These are phyloP conservation scores for Rhadina sibilatrix DNA, from an alignment of 2,113 vertebrate genomes.

Conservation along the genomic window DNA sequence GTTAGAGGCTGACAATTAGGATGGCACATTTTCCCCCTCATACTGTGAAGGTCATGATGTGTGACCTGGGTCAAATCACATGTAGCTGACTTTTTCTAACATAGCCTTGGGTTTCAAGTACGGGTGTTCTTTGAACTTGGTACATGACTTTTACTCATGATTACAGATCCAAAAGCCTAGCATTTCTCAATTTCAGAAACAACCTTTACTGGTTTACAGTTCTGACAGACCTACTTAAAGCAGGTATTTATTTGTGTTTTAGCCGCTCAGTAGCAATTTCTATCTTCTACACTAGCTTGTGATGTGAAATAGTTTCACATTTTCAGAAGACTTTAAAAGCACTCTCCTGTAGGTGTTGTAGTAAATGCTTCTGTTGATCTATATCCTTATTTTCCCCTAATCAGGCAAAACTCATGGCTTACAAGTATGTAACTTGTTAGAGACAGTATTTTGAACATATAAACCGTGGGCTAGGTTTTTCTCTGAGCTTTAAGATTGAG, in stretches of 20 bases:
- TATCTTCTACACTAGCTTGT: background rate
- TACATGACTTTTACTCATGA: background rate
- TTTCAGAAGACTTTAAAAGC: background rate
- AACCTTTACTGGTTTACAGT: background rate
- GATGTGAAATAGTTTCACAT: background rate
- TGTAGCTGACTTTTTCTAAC: background rate
- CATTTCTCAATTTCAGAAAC: background rate
- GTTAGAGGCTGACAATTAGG: background rate
- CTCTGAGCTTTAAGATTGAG: background rate
- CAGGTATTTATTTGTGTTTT: background rate
- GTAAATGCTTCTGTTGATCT: background rate
- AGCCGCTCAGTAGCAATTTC: background rate
- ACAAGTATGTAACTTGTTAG: background rate
- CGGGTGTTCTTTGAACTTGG: background rate
- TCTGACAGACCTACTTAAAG: background rate
- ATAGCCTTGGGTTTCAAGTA: background rate
- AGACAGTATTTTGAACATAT: background rate
- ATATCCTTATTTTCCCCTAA: background rate
- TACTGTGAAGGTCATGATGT: background rate
- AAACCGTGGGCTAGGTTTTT: background rate
- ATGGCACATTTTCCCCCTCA: rapidly evolving
- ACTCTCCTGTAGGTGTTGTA: background rate
- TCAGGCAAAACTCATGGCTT: background rate
- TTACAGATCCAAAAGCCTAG: background rate
- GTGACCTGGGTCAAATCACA: background rate